Evolutionary conservation across 2,797 vertebrate species (phyloP), one percentile per base, ranked within the genome.

Genomic region (Acestrorhynchus altus): DNA sequence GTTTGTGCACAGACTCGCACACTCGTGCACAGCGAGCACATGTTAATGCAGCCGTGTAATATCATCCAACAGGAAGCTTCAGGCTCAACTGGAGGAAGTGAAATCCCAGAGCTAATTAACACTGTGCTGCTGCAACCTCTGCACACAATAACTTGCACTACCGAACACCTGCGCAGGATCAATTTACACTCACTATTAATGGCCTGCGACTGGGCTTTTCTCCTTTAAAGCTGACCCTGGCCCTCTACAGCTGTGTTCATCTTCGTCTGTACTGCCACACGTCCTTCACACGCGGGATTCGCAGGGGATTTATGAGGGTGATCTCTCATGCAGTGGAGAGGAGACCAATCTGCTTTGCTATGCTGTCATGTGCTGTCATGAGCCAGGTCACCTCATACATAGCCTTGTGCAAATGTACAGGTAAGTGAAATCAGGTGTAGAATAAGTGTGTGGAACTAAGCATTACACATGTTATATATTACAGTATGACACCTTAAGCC

Each of bases 61-160:
- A 73, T 42, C 28, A 59, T 54, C 61, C 28, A 61, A 42, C 66
- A 39, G 42, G 24, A 46, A 73, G 52, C 61, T 80, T 80, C 51
- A 57, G 74, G 72, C 31, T 44, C 46, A 60, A 75, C 87, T 89
- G 80, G 84, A 89, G 89, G 90, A 64, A 84, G 24, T 90, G 79
- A 89, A 93, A 90, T 87, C 91, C 88, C 83, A 72, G 35, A 89
- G 86, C 88, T 92, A 93, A 95, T 94, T 92, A 93, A 88, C 90
- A 83, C 83, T 72, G 84, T 87, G 72, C 88, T 86, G 83, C 84
- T 82, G 64, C 85, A 90, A 73, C 88, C 80, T 35, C 47, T 90
- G 86, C 87, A 83, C 85, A 85, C 83, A 76, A 78, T 85, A 78
- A 87, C 85, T 87, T 88, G 87, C 86, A 87, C 89, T 86, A 92